phyloP scores from a whole-genome alignment of 2,888 invertebrate genomes.

The Copidosoma aretas region DNA sequence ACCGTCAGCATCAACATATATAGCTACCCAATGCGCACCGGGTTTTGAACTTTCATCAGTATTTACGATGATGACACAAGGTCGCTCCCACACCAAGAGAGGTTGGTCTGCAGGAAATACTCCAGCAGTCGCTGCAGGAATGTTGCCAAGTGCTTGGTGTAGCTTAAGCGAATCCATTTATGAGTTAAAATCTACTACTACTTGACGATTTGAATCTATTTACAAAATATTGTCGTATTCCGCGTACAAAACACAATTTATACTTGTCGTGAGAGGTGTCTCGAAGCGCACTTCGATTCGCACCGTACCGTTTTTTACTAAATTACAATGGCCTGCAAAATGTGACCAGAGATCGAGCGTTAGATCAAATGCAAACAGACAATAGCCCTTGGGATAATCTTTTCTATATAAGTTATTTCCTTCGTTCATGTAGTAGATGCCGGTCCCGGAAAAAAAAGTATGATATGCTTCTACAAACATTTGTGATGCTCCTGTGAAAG shows the following conservation, averaged over 20 bases:
- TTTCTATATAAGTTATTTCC: slow-evolving; percentile 37
- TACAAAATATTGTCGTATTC: slow-evolving; percentile 52
- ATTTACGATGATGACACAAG: too few species aligned
- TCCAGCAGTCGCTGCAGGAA: too few species aligned
- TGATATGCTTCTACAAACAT: slow-evolving; percentile 45
- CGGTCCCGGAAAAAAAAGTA: slow-evolving; percentile 45
- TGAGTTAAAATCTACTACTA: slow-evolving; percentile 8
- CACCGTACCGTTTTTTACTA: slow-evolving; percentile 43
- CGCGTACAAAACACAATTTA: slow-evolving; percentile 46
- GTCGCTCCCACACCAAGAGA: too few species aligned
- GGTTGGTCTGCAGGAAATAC: too few species aligned
- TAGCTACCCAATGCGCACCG: too few species aligned
- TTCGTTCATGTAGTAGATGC: slow-evolving; percentile 43
- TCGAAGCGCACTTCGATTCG: slow-evolving; percentile 46
- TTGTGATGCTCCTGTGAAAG: slow-evolving; percentile 27
- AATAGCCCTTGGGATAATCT: slow-evolving; percentile 40
- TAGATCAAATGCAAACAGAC: slow-evolving; percentile 19
- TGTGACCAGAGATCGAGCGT: slow-evolving; percentile 47
- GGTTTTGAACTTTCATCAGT: too few species aligned
- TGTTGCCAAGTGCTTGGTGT: too few species aligned
- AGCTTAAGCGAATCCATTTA: neutral
- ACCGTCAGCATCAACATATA: too few species aligned
- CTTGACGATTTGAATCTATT: slow-evolving; percentile 42
- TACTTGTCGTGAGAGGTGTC: slow-evolving; percentile 21
- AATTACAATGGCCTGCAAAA: slow-evolving; percentile 39